Conservation (phyloP, 2,797 vertebrate genomes). For the Malacoraja senta region DNA sequence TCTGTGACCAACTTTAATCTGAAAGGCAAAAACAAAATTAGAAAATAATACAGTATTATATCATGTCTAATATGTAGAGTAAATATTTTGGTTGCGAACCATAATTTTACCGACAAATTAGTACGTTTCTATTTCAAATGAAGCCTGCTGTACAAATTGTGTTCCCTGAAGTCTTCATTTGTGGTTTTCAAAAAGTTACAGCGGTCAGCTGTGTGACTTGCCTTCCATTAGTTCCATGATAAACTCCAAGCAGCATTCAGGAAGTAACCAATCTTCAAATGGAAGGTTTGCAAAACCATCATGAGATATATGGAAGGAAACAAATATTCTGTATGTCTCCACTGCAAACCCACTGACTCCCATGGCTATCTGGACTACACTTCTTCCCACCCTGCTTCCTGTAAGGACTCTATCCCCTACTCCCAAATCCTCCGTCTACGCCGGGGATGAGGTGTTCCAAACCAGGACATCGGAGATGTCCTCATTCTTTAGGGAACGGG, state of each 20-base stretch:
- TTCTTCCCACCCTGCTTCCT: too few relatives aligned
- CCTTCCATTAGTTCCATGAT: neutral
- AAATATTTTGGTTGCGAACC: neutral
- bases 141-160: neutral
- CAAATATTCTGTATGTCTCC: neutral
- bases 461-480: too few relatives aligned
- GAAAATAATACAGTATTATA: neutral
- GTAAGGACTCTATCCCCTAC: too few relatives aligned
- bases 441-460: too few relatives aligned
- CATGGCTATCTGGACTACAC: too few relatives aligned
- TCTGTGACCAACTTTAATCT: conserved; percentile 96
- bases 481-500: too few relatives aligned
- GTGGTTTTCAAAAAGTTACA: neutral
- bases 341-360: too few relatives aligned
- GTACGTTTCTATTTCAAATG: neutral
- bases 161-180: neutral
- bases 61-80: neutral
- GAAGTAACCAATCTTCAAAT: neutral
- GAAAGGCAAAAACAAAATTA: conserved; percentile 40
- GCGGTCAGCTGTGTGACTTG: neutral
- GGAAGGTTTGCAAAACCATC: neutral
- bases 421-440: too few relatives aligned
- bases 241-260: neutral
- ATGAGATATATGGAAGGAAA: neutral
- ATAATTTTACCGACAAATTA: neutral